Evolutionary conservation across 1,140 invertebrate genomes (phyloP).

Genomic region (Calephelis virginiensis): DNA sequence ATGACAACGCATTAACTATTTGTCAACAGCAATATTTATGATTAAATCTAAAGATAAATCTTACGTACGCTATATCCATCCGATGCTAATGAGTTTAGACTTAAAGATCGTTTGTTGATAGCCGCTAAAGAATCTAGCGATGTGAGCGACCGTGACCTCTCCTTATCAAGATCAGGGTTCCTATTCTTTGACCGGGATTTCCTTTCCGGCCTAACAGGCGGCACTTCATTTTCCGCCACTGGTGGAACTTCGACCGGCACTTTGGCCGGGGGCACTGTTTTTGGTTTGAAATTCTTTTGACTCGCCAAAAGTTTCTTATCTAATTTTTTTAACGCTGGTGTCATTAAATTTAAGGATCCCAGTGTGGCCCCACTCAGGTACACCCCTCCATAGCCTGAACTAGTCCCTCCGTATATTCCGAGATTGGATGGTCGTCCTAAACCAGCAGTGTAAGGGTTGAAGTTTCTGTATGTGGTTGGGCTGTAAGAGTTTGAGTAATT

Average conservation of each 20-base stretch:
- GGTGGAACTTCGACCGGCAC: slow-evolving; percentile 32
- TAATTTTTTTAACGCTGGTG: slow-evolving; percentile 77
- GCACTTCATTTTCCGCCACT: slow-evolving; percentile 35
- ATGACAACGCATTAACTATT: neutral
- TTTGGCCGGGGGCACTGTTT: slow-evolving; percentile 55
- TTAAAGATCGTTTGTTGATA: slow-evolving; percentile 54
- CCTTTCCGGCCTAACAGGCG: slow-evolving; percentile 59
- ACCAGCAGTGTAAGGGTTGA: slow-evolving; percentile 67
- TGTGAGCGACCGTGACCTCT: slow-evolving; percentile 61
- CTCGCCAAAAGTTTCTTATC: slow-evolving; percentile 67
- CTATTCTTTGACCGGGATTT: slow-evolving; percentile 42
- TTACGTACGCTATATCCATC: slow-evolving; percentile 72
- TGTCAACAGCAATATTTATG: neutral
- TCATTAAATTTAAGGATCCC: slow-evolving; percentile 76
- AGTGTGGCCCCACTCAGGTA: slow-evolving; percentile 76
- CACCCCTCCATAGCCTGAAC: slow-evolving; percentile 81
- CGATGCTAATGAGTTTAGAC: slow-evolving; percentile 64
- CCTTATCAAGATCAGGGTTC: slow-evolving; percentile 51
- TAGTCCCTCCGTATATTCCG: slow-evolving; percentile 81
- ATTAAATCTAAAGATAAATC: slow-evolving; percentile 2
- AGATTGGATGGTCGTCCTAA: slow-evolving; percentile 57
- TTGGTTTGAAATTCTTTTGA: slow-evolving; percentile 70
- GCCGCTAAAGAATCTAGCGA: slow-evolving; percentile 46
- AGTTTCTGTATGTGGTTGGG: slow-evolving; percentile 72
- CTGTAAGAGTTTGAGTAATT: slow-evolving; percentile 60